These are phyloP conservation scores for Sylvilagus floridanus DNA, from an alignment of 2,797 vertebrate genomes.

Conservation along the genomic window DNA sequence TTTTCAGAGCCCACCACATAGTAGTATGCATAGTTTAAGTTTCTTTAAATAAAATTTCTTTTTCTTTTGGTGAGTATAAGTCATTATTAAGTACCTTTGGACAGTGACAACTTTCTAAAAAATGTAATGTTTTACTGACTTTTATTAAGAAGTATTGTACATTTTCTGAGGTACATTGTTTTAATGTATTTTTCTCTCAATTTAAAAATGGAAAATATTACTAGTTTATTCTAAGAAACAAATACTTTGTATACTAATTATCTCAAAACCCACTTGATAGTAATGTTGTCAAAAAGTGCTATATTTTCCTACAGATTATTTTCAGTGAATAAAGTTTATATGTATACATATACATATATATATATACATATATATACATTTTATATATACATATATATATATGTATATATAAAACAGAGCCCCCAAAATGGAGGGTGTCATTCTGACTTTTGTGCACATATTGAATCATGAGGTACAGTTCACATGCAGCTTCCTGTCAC, in stretches of 20 bases:
- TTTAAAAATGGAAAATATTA: neutral
- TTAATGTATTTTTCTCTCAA: neutral
- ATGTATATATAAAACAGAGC: too few relatives aligned
- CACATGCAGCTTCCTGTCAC: neutral
- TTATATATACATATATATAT: too few relatives aligned
- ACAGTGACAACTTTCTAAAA: too few relatives aligned
- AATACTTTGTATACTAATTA: neutral
- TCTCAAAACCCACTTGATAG: neutral
- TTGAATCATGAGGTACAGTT: neutral
- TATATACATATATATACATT: too few relatives aligned
- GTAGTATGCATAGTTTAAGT: neutral
- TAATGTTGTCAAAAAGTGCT: neutral
- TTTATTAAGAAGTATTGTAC: too few relatives aligned
- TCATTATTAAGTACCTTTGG: too few relatives aligned
- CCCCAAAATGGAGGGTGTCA: neutral
- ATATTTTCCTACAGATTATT: neutral
- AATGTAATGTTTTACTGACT: too few relatives aligned
- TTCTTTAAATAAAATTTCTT: neutral
- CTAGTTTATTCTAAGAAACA: neutral
- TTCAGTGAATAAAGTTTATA: neutral
- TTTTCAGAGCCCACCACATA: neutral
- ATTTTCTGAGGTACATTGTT: too few relatives aligned
- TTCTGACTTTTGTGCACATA: neutral
- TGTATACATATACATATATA: neutral
- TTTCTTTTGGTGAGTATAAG: too few relatives aligned